phyloP scores from a whole-genome alignment of 2,797 vertebrate species.

The Cuculus canorus region DNA sequence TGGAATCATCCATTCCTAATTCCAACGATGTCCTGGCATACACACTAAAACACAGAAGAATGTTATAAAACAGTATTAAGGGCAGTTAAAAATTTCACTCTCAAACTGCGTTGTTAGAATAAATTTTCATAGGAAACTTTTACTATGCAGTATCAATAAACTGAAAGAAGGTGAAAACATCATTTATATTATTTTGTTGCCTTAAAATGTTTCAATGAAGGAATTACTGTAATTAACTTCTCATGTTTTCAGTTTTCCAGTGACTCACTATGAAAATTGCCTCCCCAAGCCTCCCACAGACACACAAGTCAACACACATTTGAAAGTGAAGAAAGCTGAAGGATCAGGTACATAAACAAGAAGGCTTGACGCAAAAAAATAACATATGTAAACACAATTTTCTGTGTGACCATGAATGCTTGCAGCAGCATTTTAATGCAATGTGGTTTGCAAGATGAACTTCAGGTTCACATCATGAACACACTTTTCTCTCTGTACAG shows the following conservation, averaged over 20 bases:
- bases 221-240: not conserved
- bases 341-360: not conserved
- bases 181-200: not conserved
- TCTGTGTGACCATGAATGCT: not conserved
- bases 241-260: not conserved
- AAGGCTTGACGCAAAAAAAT: not conserved
- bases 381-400: not conserved
- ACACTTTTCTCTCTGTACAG: not conserved
- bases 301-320: not conserved
- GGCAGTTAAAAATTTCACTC: not conserved
- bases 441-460: not conserved
- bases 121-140: not conserved
- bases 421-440: not conserved
- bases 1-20: constrained; percentile 6
- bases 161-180: not conserved
- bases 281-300: not conserved
- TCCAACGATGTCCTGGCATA: not conserved
- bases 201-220: not conserved
- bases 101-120: not conserved
- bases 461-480: not conserved
- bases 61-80: not conserved
- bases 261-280: not conserved
- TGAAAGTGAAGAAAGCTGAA: not conserved
- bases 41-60: not conserved
- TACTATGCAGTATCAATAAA: not conserved